Evolutionary conservation across 2,797 vertebrate species (phyloP).

Genomic region (Columba guinea): DNA sequence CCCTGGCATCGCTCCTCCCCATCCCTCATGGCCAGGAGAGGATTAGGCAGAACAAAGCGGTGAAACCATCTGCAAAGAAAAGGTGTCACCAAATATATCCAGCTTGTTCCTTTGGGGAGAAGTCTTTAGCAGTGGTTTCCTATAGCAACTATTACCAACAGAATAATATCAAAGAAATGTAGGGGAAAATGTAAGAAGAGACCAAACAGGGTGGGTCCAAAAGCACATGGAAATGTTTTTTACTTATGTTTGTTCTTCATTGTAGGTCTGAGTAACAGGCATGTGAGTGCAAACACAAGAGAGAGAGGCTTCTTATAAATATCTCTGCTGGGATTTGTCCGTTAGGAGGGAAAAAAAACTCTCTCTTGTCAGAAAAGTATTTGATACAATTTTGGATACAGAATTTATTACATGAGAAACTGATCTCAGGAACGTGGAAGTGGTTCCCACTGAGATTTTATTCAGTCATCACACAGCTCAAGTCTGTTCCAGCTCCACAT

Average conservation of each 20-base stretch:
- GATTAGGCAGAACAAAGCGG: neutral
- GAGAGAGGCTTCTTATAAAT: slow-evolving; percentile 54
- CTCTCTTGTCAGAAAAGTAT: slow-evolving; percentile 61
- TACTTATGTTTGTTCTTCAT: slow-evolving; percentile 39
- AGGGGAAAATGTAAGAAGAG: neutral
- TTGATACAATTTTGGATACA: slow-evolving; percentile 64
- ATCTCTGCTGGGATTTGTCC: slow-evolving; percentile 48
- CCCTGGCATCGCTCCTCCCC: neutral
- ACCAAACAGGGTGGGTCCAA: slow-evolving; percentile 13
- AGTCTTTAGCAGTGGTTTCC: neutral
- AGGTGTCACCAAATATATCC: neutral
- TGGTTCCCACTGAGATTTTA: slow-evolving; percentile 67
- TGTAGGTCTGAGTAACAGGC: slow-evolving; percentile 46
- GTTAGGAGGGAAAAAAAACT: slow-evolving; percentile 5
- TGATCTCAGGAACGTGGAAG: slow-evolving; percentile 63
- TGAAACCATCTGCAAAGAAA: neutral
- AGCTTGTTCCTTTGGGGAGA: neutral
- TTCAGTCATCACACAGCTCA: slow-evolving; percentile 48
- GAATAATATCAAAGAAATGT: neutral
- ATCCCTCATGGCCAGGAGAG: neutral
- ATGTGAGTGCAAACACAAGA: slow-evolving; percentile 31
- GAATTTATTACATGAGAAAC: slow-evolving; percentile 72
- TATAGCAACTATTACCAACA: neutral
- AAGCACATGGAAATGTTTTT: neutral
- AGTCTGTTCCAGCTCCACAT: slow-evolving; percentile 48